phyloP scores from a whole-genome alignment of 2,113 vertebrate species.

The Penelope pileata region DNA sequence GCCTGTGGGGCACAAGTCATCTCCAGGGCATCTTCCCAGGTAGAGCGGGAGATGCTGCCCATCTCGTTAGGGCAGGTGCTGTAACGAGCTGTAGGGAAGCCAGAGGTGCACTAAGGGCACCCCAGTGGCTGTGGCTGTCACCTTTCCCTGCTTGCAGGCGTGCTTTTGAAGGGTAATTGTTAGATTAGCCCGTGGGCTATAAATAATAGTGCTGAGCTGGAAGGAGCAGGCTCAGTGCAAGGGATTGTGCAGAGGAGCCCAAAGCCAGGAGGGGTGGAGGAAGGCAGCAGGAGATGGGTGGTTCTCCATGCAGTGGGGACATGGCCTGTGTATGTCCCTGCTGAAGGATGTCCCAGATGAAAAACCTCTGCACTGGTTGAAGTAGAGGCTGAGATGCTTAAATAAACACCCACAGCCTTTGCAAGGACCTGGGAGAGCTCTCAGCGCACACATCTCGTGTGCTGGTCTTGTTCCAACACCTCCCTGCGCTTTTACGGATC shows the following conservation, averaged over 20 bases:
- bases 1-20: not conserved
- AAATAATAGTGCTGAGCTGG: constrained; percentile 69
- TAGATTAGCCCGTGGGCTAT: constrained; percentile 47
- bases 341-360: not conserved
- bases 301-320: not conserved
- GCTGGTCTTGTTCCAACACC: not conserved
- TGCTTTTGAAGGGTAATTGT: not conserved
- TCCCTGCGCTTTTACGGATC: not conserved
- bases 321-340: not conserved
- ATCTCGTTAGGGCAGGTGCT: not conserved
- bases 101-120: not conserved
- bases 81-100: not conserved
- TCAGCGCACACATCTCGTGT: not conserved
- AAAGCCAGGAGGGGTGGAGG: not conserved
- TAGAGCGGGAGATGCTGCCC: not conserved
- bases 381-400: not conserved
- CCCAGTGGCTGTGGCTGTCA: not conserved
- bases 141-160: not conserved
- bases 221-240: constrained; percentile 4
- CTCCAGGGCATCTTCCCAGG: not conserved
- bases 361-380: not conserved
- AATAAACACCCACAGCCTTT: not conserved
- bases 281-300: not conserved
- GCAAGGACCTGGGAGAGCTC: not conserved
- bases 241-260: not conserved